Evolutionary conservation across 1,140 invertebrate species (phyloP).

Genomic region (Magallana angulata): DNA sequence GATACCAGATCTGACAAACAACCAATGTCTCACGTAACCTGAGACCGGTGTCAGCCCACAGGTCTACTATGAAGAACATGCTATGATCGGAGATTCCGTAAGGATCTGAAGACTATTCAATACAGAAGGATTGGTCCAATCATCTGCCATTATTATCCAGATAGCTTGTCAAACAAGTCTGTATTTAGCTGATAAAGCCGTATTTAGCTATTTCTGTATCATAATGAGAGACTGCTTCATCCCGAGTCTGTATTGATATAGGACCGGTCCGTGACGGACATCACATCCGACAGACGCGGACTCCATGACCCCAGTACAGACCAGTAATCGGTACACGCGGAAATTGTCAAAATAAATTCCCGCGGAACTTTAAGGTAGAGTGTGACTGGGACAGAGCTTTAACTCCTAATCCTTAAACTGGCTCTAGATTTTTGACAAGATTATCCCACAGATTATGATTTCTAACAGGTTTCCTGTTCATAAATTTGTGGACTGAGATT

Average conservation of each 20-base stretch:
- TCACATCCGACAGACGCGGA: too few relatives aligned
- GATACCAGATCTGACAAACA: not conserved
- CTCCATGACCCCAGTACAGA: too few relatives aligned
- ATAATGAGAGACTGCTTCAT: not conserved
- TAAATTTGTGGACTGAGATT: too few relatives aligned
- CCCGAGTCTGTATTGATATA: not conserved
- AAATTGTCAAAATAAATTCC: too few relatives aligned
- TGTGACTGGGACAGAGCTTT: too few relatives aligned
- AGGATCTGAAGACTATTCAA: not conserved
- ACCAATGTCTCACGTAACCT: not conserved
- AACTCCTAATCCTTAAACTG: too few relatives aligned
- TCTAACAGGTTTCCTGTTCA: too few relatives aligned
- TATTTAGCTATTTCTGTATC: conserved; percentile 26
- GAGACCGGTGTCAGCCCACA: not conserved
- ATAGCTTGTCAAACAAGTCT: conserved; percentile 27
- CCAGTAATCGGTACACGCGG: too few relatives aligned
- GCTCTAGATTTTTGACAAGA: too few relatives aligned
- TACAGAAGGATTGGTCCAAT: not conserved
- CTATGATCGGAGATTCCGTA: not conserved
- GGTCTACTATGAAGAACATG: not conserved
- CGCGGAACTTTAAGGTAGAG: too few relatives aligned
- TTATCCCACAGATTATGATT: too few relatives aligned
- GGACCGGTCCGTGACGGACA: not conserved
- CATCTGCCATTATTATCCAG: not conserved
- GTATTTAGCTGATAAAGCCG: conserved; percentile 22